Evolutionary conservation across 2,888 invertebrate species (phyloP), one percentile per base, ranked within the genome.

Genomic region (Hypolimnas misippus): DNA sequence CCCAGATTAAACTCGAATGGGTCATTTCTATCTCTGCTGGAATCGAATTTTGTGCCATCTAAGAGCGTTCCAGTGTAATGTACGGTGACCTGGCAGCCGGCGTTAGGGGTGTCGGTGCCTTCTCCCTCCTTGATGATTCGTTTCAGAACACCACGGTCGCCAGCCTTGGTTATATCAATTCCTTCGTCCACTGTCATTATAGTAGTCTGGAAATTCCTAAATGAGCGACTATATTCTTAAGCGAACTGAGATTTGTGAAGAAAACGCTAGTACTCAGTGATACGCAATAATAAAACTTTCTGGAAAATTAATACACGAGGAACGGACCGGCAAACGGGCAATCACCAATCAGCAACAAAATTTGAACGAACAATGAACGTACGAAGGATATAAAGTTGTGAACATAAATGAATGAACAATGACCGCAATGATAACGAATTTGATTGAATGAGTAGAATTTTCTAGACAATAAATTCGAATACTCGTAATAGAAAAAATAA

Each of bases 1-100:
- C 98, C 98, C 51, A 99, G 90, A 70, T 94, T 93, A 82, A 99
- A 99, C 75, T 95, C 94, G 79, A 99, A 99, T 0, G 97, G 96
- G 66, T 96, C 94, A 67, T 94, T 94, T 64, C 97, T 93, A 72
- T 97, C 96, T 71, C 95, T 93, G 82, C 98, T 98, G 0, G 98
- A 97, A 87, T 99, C 99, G 81, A 99, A 99, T 78, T 96, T 94
- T 2, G 96, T 95, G 40, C 99, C 99, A 87, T 98, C 96, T 25
- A 94, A 78, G 31, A 99, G 92, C 1, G 96, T 97, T 31, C 99
- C 99, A 1, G 96, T 96, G 81, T 99, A 99, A 85, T 99, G 98
- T 0, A 98, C 95, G 3, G 86, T 93, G 7, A 95, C 94, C 63
- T 81, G 77, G 80, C 95, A 96, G 0, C 98, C 98, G 53, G 89